These are phyloP conservation scores for Cremastobaeus sp. DNA, from an alignment of 2,888 invertebrate genomes.

Conservation along the genomic window DNA sequence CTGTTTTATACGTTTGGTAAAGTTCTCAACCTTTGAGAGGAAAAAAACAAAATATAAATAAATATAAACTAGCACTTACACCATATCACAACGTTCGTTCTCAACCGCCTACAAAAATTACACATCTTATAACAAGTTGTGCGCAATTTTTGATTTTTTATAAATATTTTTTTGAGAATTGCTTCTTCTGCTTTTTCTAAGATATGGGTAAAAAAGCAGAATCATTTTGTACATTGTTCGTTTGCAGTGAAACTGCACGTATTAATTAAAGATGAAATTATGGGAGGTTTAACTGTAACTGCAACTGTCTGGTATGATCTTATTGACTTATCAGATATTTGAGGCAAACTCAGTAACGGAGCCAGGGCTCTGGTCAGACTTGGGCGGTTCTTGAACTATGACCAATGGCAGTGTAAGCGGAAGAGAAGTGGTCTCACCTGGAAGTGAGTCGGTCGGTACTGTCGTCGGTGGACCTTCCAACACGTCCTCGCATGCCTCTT, in stretches of 20 bases:
- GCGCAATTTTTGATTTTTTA: too few relatives aligned
- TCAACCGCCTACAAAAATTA: too few relatives aligned
- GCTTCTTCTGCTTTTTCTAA: neutral
- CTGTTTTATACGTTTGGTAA: constrained; percentile 4
- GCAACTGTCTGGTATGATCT: neutral
- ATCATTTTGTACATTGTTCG: constrained; percentile 1
- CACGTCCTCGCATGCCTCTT: constrained; percentile 95
- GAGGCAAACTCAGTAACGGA: constrained; percentile 71
- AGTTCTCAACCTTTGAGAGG: too few relatives aligned
- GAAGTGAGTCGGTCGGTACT: constrained; percentile 72
- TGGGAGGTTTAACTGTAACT: neutral
- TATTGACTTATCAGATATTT: constrained; percentile 66
- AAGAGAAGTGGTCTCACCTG: constrained; percentile 76
- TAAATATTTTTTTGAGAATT: constrained; percentile 2
- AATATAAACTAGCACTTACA: too few relatives aligned
- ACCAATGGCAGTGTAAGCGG: constrained; percentile 77
- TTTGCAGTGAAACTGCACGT: constrained; percentile 14
- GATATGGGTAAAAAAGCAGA: neutral
- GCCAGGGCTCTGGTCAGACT: constrained; percentile 76
- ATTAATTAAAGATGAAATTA: neutral
- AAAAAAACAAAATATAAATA: too few relatives aligned
- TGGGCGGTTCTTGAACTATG: constrained; percentile 76
- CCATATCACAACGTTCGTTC: too few relatives aligned
- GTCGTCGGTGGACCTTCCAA: constrained; percentile 81
- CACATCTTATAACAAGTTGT: too few relatives aligned